These are phyloP conservation scores for Achlya flavicornis DNA, from an alignment of 2,888 invertebrate genomes.

Conservation along the genomic window DNA sequence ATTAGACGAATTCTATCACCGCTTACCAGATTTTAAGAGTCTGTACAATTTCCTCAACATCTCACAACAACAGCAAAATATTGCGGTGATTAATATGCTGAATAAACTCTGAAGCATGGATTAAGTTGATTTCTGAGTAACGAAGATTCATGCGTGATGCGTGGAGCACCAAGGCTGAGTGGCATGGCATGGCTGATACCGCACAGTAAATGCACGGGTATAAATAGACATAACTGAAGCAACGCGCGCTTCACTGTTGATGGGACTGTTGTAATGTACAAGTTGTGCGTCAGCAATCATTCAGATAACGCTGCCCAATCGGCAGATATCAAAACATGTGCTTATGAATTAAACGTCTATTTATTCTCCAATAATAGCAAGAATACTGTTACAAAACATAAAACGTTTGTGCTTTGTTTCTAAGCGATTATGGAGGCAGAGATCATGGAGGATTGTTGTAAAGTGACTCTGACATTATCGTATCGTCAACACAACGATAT, in stretches of 20 bases:
- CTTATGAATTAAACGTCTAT: constrained; percentile 12
- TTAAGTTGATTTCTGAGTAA: neutral
- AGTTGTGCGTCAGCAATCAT: constrained; percentile 43
- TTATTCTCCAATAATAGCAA: neutral
- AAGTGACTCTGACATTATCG: neutral
- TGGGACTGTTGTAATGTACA: constrained; percentile 47
- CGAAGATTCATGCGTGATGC: constrained; percentile 24
- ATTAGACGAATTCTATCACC: too few relatives aligned
- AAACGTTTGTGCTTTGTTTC: neutral
- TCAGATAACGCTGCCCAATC: constrained; percentile 39
- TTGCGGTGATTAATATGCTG: neutral
- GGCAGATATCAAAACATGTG: constrained; percentile 24
- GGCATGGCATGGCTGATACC: constrained; percentile 39
- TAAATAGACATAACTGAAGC: constrained; percentile 65
- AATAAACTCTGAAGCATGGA: constrained; percentile 1
- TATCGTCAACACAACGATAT: neutral
- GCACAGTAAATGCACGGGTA: constrained; percentile 68
- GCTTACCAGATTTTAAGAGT: neutral
- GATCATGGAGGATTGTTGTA: too few relatives aligned
- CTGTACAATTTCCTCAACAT: neutral
- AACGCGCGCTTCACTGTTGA: constrained; percentile 44
- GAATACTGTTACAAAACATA: neutral
- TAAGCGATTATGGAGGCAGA: neutral
- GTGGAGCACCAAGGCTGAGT: constrained; percentile 67
- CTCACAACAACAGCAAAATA: neutral